These are phyloP conservation scores for Odontesthes bonariensis DNA, from an alignment of 2,113 vertebrate species.

Conservation along the genomic window DNA sequence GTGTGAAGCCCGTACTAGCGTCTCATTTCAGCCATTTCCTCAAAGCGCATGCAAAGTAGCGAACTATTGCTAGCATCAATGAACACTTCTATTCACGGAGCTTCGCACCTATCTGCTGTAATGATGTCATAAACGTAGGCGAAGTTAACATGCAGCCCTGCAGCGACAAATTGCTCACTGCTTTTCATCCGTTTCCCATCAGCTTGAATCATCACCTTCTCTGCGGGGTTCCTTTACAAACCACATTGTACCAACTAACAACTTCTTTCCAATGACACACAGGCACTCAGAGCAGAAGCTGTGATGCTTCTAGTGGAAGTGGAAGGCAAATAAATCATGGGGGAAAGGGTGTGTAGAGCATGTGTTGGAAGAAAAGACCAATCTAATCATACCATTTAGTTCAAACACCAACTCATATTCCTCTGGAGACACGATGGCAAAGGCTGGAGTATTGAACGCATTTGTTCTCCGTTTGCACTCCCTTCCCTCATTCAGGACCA, in stretches of 20 bases:
- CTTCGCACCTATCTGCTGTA: constrained; percentile 35
- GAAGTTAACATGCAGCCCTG: constrained; percentile 33
- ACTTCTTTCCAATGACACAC: constrained; percentile 41
- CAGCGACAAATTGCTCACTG: constrained; percentile 16
- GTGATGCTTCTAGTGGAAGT: constrained; percentile 53
- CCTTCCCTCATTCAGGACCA: constrained; percentile 10
- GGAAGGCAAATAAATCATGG: constrained; percentile 30
- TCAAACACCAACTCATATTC: constrained; percentile 42
- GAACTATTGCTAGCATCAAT: not conserved
- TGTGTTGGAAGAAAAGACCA: constrained; percentile 48
- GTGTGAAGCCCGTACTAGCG: no score
- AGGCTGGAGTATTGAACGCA: constrained; percentile 34
- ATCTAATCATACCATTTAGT: constrained; percentile 64
- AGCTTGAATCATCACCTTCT: constrained; percentile 61
- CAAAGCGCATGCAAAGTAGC: no score
- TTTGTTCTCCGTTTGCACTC: constrained; percentile 45
- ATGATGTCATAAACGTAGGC: constrained; percentile 46
- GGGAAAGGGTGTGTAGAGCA: constrained; percentile 10
- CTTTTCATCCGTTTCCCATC: constrained; percentile 42
- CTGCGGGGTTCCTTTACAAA: constrained; percentile 42
- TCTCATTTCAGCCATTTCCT: no score
- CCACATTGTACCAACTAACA: constrained; percentile 58
- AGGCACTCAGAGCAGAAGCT: constrained; percentile 37
- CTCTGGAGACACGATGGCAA: constrained; percentile 36
- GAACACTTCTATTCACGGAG: constrained; percentile 12